Base-by-base conservation (phyloP, 2,797 vertebrate genomes). In the Liparis tanakae region DNA sequence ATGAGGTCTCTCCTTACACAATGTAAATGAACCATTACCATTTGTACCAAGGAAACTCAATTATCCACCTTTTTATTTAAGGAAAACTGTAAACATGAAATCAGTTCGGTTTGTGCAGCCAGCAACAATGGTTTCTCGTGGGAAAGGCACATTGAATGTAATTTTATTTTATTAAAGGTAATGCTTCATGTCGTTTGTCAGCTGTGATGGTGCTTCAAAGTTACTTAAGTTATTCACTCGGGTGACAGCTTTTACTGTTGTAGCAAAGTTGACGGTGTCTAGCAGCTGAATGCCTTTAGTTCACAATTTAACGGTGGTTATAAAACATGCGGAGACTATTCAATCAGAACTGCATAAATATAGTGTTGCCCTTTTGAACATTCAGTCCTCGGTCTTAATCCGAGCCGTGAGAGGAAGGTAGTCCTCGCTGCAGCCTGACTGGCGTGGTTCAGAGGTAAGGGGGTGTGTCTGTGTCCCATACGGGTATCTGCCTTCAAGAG, bases 381-480 rank as follows among this genome's bases (percentile, higher is more conserved):
- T 25, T 18, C 1, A 1, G 55, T 36, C 53, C 25, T 55, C 25
- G 4, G 53, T 30, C 13, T 10, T 57, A 17, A 9, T 41, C 5
- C 50, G 4, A 36, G 63, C 64, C 18, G 59, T 41, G 18, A 66
- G 41, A 30, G 22, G 50, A 54, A 59, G 72, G 12, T 67, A 3
- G 25, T 50, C 7, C 17, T 54, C n/a, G 34, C 57, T 69, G 78
- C 71, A 70, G 68, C 57, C 60, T 33, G 77, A 30, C 76, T 85
- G 72, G 50, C 88, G 82, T 84, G 86, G 69, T 56, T 78, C 75
- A 79, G 89, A 85, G 85, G 87, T 86, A 81, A 89, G 92, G 92
- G 91, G 92, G 92, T 88, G 92, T 93, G 92, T 92, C 89, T 89
- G 89, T 90, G 86, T 91, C 87, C 88, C 91, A 92, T 93, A 89